These are phyloP conservation scores for Acrocephalus kingi DNA, from an alignment of 2,113 vertebrate genomes.

Conservation along the genomic window DNA sequence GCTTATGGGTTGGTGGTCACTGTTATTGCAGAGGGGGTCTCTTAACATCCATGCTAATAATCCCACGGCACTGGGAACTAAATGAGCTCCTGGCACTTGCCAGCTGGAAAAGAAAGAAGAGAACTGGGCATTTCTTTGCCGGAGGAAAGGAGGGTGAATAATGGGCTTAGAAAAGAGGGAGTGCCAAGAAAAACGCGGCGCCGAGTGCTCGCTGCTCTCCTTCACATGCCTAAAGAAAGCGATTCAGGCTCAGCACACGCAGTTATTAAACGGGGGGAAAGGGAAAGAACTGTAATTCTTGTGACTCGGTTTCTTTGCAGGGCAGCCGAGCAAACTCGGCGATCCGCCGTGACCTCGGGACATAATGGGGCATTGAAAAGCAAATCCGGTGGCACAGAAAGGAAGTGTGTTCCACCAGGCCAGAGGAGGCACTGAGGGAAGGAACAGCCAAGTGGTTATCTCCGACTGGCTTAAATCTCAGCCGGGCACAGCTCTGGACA, in stretches of 20 bases:
- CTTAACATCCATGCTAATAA: background rate
- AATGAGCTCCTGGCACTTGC: background rate
- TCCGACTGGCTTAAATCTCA: background rate
- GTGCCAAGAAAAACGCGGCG: background rate
- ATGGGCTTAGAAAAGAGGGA: background rate
- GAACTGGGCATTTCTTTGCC: background rate
- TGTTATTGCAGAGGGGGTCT: background rate
- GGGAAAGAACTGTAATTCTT: background rate
- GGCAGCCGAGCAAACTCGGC: background rate
- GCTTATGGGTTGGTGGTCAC: background rate
- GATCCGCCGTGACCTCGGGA: slow-evolving; percentile 6
- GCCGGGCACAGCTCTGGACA: background rate
- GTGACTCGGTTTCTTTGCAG: background rate
- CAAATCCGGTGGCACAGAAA: slow-evolving; percentile 4
- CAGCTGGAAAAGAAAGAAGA: background rate
- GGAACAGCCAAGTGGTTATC: slow-evolving; percentile 31
- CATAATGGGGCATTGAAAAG: slow-evolving; percentile 62
- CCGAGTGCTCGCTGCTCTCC: background rate
- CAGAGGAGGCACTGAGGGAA: background rate
- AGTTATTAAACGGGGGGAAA: background rate
- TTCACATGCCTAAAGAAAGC: background rate
- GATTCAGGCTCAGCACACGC: background rate
- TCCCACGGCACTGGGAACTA: background rate
- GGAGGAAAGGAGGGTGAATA: background rate
- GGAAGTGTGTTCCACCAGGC: slow-evolving; percentile 30